Evolutionary conservation across 1,140 invertebrate species (phyloP).

Genomic region (Procambarus clarkii): DNA sequence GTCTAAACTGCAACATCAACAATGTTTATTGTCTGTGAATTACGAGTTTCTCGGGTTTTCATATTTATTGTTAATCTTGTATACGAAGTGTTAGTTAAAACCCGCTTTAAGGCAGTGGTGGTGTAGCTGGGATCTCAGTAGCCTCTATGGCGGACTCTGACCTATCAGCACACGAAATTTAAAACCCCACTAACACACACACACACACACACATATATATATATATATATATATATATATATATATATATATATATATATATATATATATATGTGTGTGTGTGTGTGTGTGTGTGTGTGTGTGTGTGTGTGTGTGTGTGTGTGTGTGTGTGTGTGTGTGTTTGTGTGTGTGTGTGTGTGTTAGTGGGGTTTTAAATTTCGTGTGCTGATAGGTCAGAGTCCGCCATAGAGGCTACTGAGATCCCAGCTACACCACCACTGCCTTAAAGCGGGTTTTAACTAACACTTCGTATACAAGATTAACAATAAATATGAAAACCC

Average conservation of each 20-base stretch:
- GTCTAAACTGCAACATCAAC: not conserved
- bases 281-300: no score
- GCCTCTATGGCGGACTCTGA: not conserved
- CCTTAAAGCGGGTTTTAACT: not conserved
- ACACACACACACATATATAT: not conserved
- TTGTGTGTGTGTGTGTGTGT: no score
- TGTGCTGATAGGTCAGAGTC: not conserved
- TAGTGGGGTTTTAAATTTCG: not conserved
- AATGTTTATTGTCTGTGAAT: not conserved
- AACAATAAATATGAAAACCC: constrained; percentile 1
- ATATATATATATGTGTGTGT: no score
- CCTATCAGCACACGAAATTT: not conserved
- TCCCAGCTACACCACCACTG: not conserved
- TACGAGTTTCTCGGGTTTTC: not conserved
- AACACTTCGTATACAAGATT: constrained; percentile 1
- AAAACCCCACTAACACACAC: not conserved
- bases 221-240: not conserved
- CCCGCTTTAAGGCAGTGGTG: not conserved
- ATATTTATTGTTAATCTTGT: constrained; percentile 14
- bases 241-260: no score
- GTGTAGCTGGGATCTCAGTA: not conserved
- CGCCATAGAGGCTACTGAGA: not conserved
- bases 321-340: no score
- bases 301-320: no score
- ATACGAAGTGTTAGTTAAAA: not conserved